Conservation (phyloP, 2,888 invertebrate species). For the Tenthredo distinguenda region DNA sequence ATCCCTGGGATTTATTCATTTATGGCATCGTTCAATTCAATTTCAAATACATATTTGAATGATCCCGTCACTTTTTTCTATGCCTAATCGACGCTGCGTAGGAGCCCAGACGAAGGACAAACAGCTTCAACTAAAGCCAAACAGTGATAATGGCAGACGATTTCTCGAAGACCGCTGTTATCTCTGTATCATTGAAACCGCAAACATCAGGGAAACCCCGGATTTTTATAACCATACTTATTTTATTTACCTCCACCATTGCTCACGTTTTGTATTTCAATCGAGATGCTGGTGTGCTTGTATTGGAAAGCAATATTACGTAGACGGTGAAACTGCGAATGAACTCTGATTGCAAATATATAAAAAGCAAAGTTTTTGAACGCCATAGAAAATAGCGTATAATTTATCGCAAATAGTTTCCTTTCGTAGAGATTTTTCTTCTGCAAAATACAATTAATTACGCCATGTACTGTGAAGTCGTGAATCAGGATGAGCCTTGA, state of each 20-base stretch:
- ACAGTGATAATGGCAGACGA: background rate
- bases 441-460: background rate
- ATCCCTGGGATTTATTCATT: background rate
- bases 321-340: background rate
- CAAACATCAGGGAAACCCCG: background rate
- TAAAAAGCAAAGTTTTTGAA: background rate
- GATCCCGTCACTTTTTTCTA: background rate
- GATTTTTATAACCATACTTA: background rate
- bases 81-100: background rate
- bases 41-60: background rate
- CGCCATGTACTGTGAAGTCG: background rate
- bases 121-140: background rate
- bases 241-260: background rate
- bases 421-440: background rate
- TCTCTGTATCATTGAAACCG: background rate
- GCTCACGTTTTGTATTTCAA: background rate
- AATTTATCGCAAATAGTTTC: background rate
- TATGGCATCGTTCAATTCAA: no score
- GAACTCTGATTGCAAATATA: background rate
- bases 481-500: background rate
- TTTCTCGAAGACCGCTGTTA: background rate
- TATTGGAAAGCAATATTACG: background rate
- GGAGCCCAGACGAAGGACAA: background rate
- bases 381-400: background rate
- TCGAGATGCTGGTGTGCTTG: background rate